Percentiles rank a stretch among this genome's conserved stretches.
phyloP scores from a whole-genome alignment of 2,113 vertebrate genomes.

The Setophaga coronata region DNA sequence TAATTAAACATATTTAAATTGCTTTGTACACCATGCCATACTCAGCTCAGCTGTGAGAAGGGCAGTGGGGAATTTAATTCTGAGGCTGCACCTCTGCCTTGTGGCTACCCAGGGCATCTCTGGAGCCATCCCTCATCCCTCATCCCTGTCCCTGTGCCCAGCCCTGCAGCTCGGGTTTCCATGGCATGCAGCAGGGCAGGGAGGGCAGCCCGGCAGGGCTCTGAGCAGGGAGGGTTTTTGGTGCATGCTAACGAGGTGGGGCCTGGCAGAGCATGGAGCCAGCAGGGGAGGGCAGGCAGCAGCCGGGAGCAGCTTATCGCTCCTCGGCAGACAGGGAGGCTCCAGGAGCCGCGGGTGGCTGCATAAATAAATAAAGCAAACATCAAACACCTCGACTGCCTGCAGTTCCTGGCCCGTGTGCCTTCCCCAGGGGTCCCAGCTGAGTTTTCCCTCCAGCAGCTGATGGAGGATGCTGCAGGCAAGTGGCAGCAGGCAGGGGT shows the following conservation, averaged over 20 bases:
- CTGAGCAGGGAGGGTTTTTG: background rate
- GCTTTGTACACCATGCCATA: background rate
- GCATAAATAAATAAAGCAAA: constrained; percentile 37
- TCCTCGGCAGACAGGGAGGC: background rate
- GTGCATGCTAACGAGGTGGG: background rate
- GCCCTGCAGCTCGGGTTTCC: background rate
- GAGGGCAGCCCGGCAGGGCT: background rate
- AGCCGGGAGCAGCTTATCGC: background rate
- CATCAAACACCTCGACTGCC: constrained; percentile 24
- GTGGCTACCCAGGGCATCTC: background rate
- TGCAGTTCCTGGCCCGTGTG: background rate
- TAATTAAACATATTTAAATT: background rate
- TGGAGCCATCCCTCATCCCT: background rate
- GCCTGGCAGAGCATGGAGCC: background rate
- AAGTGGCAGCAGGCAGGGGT: background rate
- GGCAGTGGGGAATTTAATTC: background rate
- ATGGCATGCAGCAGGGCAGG: background rate
- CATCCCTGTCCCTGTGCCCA: background rate
- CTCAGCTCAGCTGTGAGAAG: background rate
- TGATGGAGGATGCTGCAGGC: background rate
- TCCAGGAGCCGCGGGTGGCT: background rate
- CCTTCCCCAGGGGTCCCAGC: background rate
- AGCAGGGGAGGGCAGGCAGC: background rate
- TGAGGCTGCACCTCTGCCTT: background rate
- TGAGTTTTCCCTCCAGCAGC: background rate